These are phyloP conservation scores for Fragum fragum DNA, from an alignment of 2,888 invertebrate genomes.

Conservation along the genomic window DNA sequence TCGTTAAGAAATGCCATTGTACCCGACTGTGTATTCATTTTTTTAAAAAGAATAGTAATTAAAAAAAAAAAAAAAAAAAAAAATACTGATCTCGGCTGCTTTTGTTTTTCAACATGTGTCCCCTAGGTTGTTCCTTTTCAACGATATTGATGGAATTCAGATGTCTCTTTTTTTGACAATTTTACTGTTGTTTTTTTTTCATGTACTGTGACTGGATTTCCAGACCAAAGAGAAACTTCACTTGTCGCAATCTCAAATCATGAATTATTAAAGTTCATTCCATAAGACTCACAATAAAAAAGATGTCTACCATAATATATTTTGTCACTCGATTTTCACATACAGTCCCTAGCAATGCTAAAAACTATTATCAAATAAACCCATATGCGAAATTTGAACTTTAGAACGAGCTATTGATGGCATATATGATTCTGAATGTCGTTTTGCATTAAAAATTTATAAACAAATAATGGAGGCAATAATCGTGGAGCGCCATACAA, in stretches of 20 bases:
- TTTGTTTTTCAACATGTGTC: no score
- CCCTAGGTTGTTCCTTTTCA: no score
- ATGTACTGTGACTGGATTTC: no score
- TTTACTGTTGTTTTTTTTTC: no score
- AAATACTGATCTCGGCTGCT: no score
- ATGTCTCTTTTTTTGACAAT: no score
- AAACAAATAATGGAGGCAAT: constrained; percentile 28
- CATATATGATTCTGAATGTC: constrained; percentile 27
- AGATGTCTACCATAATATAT: constrained; percentile 5
- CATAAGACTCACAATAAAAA: neutral
- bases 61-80: no score
- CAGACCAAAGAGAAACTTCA: neutral
- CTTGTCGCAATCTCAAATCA: neutral
- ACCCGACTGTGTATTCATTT: no score
- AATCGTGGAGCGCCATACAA: neutral
- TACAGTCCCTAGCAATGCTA: neutral
- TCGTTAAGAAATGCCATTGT: no score
- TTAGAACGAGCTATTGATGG: constrained; percentile 2
- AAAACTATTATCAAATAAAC: constrained; percentile 30
- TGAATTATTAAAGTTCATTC: neutral
- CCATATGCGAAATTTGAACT: constrained; percentile 21
- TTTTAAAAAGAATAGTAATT: no score
- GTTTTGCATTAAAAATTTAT: constrained; percentile 38
- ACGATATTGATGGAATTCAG: no score
- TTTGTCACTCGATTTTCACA: constrained; percentile 4